Base-by-base conservation (phyloP, 2,113 vertebrate species). In the Petroica traversi region DNA sequence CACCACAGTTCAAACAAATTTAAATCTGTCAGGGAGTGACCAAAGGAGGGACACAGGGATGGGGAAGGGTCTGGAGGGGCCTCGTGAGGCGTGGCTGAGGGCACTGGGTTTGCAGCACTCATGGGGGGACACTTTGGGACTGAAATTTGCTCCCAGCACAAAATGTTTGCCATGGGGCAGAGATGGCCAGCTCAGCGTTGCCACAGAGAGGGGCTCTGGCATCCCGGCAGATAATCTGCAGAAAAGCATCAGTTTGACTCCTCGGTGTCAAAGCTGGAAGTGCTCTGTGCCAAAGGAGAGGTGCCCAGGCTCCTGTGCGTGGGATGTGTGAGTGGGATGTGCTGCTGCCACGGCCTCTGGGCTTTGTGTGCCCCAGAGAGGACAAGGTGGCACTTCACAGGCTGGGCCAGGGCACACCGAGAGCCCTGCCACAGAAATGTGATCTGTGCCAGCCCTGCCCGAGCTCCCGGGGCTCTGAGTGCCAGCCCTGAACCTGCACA, bases 331-430 rank as follows among this genome's bases (percentile, higher is more conserved):
- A n/a, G 23, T 0, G 3, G 45, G 43, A 10, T 43, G 38, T 58
- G 82, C 43, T 3, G 8, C 77, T 49, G 45, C 36, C 23, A 38
- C 12, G 12, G 86, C 1, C 0, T 9, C 22, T 26, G 43, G 28
- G 43, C 45, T 38, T 7, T 0, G 0, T 3, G 1, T 3, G 3
- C 6, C 61, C 1, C 1, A 25, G 62, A 55, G 14, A 17, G 48
- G 49, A 73, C 24, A 54, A 73, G 40, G 1, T 16, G 40, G 34
- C 69, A 8, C 6, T 2, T 17, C 1, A 4, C 33, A 14, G 33
- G 16, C 79, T 73, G 80, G 41, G 43, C 36, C 15, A 12, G 46
- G 52, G 48, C 31, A 12, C 17, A 28, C 52, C 0, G 2, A 58
- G 54, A 66, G 45, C 67, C 55, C 38, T 54, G 34, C 62, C 38